These are phyloP conservation scores for Spea hammondii DNA, from an alignment of 2,797 vertebrate genomes.

Conservation along the genomic window DNA sequence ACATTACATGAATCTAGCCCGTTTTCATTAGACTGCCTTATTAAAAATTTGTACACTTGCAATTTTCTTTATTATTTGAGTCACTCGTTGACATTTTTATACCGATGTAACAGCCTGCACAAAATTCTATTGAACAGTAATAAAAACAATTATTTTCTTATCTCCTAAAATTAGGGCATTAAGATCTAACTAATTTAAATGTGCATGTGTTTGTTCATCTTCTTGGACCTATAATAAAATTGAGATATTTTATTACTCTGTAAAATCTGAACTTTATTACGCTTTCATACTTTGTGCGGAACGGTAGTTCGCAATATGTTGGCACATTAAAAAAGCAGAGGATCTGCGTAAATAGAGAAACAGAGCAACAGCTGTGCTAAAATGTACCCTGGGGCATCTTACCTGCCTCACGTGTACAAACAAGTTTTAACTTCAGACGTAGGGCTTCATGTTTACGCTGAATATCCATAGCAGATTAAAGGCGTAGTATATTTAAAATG, in stretches of 20 bases:
- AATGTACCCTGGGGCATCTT: neutral
- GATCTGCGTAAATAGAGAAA: neutral
- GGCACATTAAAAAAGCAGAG: slow-evolving; percentile 14
- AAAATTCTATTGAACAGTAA: slow-evolving; percentile 30
- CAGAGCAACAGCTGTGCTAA: slow-evolving; percentile 5
- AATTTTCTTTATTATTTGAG: slow-evolving; percentile 40
- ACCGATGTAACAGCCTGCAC: slow-evolving; percentile 10
- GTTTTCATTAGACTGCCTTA: slow-evolving; percentile 34
- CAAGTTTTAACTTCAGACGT: neutral
- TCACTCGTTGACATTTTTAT: slow-evolving; percentile 31
- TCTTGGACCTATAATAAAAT: slow-evolving; percentile 19
- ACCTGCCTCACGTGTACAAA: neutral
- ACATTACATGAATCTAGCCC: neutral
- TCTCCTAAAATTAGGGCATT: slow-evolving; percentile 36
- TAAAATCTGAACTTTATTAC: slow-evolving; percentile 26
- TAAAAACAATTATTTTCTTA: slow-evolving; percentile 51
- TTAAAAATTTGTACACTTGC: slow-evolving; percentile 40
- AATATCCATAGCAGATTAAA: no score
- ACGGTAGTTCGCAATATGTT: slow-evolving; percentile 8
- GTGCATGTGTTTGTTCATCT: slow-evolving; percentile 32
- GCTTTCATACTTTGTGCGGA: slow-evolving; percentile 5
- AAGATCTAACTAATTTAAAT: slow-evolving; percentile 12
- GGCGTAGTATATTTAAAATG: no score
- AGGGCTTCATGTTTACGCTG: neutral
- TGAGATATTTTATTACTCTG: slow-evolving; percentile 13